Base-by-base conservation (phyloP, 2,888 invertebrate genomes). In the Eilema sororculum region DNA sequence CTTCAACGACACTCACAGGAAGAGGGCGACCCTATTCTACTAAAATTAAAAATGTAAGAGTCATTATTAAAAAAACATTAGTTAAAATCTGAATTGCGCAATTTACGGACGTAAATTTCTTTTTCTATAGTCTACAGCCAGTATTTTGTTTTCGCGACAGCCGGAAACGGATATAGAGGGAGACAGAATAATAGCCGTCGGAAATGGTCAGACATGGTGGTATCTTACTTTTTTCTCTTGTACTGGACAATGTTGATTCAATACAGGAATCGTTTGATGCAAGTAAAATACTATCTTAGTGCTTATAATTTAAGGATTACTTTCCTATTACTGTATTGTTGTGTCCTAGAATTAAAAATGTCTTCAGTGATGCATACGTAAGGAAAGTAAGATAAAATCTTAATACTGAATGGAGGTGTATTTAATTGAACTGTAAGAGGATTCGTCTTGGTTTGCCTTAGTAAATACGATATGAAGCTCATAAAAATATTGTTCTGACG, bases 151-250 rank as follows among this genome's bases (percentile, higher is more conserved):
- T 93, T 91, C 88, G 89, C 91, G 95, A 94, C 95, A 93, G 89
- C 83, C 93, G 95, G 95, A 95, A 95, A 88, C 93, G 95, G 95
- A 95, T 93, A 93, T 94, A 93, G 94, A 94, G 95, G 94, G 94
- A 94, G 94, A 94, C 95, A 91, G 95, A 95, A 95, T 95, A 95
- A 95, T 95, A 93, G 95, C 94, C 92, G 92, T 91, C 95, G 95
- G 95, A 95, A 94, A 95, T 94, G 95, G 95, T 95, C 95, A 95
- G 95, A 94, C 95, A 93, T 94, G 93, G 90, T 86, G 91, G 90
- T 90, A 87, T 92, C 92, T 93, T 93, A 88, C 86, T 93, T 94
- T 93, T 59, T 94, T 92, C 89, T 87, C 83, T 79, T 90, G 81
- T 84, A 74, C 92, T 94, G 95, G 93, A 93, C 95, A 91, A 88